Base-by-base conservation (phyloP, 2,797 vertebrate species). In the Sebastes goodei region DNA sequence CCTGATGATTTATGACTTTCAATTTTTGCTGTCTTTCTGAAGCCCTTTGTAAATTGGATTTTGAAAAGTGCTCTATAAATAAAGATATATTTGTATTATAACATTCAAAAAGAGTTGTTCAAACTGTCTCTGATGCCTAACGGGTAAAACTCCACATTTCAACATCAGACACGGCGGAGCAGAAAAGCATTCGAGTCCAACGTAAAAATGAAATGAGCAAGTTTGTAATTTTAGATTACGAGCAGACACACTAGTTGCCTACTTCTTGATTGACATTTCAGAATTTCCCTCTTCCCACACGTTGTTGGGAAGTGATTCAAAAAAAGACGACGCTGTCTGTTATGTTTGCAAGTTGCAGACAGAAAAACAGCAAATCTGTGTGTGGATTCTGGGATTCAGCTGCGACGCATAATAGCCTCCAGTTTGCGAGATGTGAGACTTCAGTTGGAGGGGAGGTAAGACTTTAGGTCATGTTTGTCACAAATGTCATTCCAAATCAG, bases 401-500 rank as follows among this genome's bases (percentile, higher is more conserved):
- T 76, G 52, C 7, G 52, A 38, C 56, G 0, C 27, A 78, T 17
- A 81, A 85, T 27, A 55, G 73, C 77, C 79, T 27, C 0, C 15
- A 71, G 74, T 69, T 83, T 67, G 55, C 0, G n/a, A 75, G 74
- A 72, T 42, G 63, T 21, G 17, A 57, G 53, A 49, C 57, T 78
- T 73, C 7, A 27, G 52, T 49, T 74, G 64, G 70, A 76, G 32
- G n/a, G 35, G 61, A 78, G 52, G 23, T 61, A 46, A 57, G 66
- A 68, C 76, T 74, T 60, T 3, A 59, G 82, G 83, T 78, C 27
- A 71, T 49, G 76, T 88, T 76, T 57, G 74, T 80, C 80, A 72
- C 71, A 83, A 64, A 67, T 74, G 78, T 85, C 78, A 85, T 72
- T 74, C 33, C 74, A 82, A 73, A 85, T 83, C 78, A 77, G 21